These are phyloP conservation scores for Acropternis orthonyx DNA, from an alignment of 2,797 vertebrate species.

Conservation along the genomic window DNA sequence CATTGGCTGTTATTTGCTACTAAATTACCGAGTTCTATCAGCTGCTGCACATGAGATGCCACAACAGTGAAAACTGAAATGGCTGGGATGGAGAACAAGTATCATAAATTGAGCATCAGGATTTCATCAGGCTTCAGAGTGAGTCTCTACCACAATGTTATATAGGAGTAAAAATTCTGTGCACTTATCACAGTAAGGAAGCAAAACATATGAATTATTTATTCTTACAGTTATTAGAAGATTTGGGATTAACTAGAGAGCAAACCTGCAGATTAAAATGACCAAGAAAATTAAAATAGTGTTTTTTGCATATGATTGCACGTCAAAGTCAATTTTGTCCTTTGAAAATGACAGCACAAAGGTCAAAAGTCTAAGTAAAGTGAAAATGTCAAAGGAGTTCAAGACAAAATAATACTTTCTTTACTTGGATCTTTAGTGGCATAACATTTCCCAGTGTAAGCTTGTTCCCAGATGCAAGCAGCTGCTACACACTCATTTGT, in stretches of 20 bases:
- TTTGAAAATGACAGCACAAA: neutral
- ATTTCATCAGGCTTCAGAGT: neutral
- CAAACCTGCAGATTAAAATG: neutral
- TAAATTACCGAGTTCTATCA: neutral
- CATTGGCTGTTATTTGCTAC: neutral
- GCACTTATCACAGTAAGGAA: neutral
- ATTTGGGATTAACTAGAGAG: neutral
- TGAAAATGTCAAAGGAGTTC: neutral
- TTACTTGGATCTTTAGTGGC: neutral
- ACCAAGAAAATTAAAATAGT: neutral
- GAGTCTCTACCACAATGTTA: neutral
- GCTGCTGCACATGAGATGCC: neutral
- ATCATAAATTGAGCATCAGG: neutral
- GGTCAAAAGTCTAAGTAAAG: neutral
- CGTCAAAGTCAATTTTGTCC: neutral
- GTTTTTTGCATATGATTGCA: neutral
- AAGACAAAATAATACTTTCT: neutral
- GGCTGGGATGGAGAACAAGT: neutral
- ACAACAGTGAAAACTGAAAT: neutral
- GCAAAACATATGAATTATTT: neutral
- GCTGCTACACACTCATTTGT: neutral
- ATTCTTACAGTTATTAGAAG: neutral
- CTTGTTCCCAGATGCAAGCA: conserved; percentile 41
- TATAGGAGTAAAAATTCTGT: neutral
- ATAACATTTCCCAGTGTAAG: conserved; percentile 9